Evolutionary conservation across 2,113 vertebrate genomes (phyloP).

Genomic region (Sturnus vulgaris): DNA sequence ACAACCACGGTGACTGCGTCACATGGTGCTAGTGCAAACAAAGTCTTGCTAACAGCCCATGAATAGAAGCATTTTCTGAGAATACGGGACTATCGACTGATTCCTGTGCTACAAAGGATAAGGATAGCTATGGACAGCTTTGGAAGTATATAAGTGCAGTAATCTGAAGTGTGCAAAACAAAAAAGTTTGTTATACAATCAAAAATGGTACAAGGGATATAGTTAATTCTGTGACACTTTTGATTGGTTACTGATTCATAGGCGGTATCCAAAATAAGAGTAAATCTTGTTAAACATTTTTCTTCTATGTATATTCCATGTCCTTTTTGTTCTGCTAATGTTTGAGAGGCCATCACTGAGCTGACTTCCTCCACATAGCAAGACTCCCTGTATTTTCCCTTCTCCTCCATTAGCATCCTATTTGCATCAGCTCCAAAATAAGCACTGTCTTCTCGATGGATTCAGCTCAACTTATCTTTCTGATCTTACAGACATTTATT

Average conservation of each 20-base stretch:
- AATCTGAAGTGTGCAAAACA: background rate
- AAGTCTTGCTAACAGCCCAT: conserved; percentile 26
- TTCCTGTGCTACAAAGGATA: background rate
- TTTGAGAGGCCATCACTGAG: background rate
- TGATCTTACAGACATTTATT: background rate
- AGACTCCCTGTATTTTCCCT: background rate
- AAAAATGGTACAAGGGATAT: background rate
- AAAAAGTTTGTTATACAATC: background rate
- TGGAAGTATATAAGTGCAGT: background rate
- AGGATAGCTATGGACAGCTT: background rate
- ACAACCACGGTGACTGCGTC: background rate
- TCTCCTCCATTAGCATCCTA: background rate
- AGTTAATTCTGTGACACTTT: background rate
- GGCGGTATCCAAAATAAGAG: background rate
- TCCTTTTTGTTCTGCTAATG: background rate
- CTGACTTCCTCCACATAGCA: background rate
- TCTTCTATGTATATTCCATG: background rate
- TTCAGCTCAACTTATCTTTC: background rate
- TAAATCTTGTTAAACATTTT: background rate
- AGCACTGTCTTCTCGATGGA: background rate
- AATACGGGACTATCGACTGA: background rate
- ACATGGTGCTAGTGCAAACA: conserved; percentile 50
- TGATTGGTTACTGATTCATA: background rate
- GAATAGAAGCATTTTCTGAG: conserved; percentile 40
- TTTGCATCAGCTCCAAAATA: background rate